Evolutionary conservation across 2,888 invertebrate genomes (phyloP).

Genomic region (Lycophotia porphyrea): DNA sequence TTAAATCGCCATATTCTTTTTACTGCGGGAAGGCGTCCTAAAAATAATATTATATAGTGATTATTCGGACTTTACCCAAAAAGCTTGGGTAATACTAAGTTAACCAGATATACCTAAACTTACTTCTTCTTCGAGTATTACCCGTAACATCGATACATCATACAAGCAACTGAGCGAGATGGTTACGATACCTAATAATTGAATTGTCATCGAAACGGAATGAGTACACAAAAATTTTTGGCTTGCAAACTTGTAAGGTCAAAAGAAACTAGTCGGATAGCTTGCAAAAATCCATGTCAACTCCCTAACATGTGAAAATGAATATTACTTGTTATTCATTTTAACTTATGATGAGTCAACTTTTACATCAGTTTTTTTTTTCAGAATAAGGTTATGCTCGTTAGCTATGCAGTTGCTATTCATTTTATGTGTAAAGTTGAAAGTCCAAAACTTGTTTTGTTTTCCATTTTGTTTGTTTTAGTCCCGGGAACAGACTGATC

Average conservation of each 20-base stretch:
- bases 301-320: not conserved
- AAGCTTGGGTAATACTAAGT: not conserved
- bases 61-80: not conserved
- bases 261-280: not conserved
- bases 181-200: not conserved
- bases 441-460: slow-evolving; percentile 4
- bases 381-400: not conserved
- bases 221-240: not conserved
- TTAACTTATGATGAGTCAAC: not conserved
- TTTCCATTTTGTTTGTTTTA: not conserved
- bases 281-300: not conserved
- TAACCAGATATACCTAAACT: not conserved
- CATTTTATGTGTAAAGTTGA: slow-evolving; percentile 1
- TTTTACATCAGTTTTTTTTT: slow-evolving; percentile 1
- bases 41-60: not conserved
- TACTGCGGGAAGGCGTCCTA: no score
- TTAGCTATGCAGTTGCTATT: slow-evolving; percentile 8
- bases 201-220: not conserved
- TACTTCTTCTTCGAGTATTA: not conserved
- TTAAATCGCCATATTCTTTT: not conserved
- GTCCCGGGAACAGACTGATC: not conserved
- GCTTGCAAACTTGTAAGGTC: not conserved
- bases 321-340: slow-evolving; percentile 1
- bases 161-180: not conserved
- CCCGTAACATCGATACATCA: not conserved